A percentile compares a stretch with the other conserved stretches of the same genome.
Evolutionary conservation across 2,797 vertebrate genomes (phyloP).

Genomic region (Lithobates sylvaticus): DNA sequence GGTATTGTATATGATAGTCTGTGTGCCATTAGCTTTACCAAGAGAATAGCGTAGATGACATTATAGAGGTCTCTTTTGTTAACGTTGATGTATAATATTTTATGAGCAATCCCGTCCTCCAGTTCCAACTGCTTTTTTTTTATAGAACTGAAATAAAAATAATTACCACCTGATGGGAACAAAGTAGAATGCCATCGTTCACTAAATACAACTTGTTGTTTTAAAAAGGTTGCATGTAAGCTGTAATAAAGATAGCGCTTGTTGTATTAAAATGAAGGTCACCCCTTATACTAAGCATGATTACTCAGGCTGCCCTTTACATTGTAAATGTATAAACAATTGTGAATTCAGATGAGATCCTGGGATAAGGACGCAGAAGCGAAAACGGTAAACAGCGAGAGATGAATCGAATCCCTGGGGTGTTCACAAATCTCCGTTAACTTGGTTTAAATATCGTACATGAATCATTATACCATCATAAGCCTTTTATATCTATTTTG

Average conservation of each 20-base stretch:
- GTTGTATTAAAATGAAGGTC: conserved; percentile 27
- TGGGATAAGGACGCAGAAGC: background rate
- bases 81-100: background rate
- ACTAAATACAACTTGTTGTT: conserved; percentile 38
- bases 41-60: background rate
- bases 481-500: conserved; percentile 8
- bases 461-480: conserved; percentile 1
- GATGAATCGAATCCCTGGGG: background rate
- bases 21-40: conserved; percentile 17
- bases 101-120: background rate
- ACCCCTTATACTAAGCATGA: conserved; percentile 29
- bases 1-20: background rate
- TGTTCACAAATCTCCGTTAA: background rate
- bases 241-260: conserved; percentile 1
- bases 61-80: conserved; percentile 17
- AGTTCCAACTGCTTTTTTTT: background rate
- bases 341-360: conserved; percentile 7
- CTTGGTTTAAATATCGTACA: background rate
- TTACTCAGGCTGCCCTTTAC: conserved; percentile 4
- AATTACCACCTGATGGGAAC: conserved; percentile 30
- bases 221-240: background rate
- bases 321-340: conserved; percentile 33
- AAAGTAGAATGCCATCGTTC: conserved; percentile 34
- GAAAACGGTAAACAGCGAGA: conserved; percentile 1
- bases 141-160: conserved; percentile 43